Conservation (phyloP, 2,888 invertebrate genomes). For the Nemoura dubitans region DNA sequence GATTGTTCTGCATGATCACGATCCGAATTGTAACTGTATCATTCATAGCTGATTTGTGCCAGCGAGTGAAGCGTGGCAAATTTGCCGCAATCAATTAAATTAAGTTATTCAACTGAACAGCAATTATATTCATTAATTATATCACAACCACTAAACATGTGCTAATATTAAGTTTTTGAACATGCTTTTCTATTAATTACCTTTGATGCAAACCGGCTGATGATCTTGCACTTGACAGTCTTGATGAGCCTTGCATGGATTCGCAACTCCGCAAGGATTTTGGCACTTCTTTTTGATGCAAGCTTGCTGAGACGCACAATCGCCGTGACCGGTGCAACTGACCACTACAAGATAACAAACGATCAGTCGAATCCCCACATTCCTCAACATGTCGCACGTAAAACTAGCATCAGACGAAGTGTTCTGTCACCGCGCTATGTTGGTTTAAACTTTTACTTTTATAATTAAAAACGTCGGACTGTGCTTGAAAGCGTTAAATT, state of each 20-base stretch:
- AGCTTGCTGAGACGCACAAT: constrained; percentile 80
- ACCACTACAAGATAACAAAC: constrained; percentile 67
- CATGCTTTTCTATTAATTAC: constrained; percentile 59
- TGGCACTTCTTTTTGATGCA: constrained; percentile 82
- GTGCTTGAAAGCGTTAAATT: constrained; percentile 31
- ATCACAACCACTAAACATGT: not conserved
- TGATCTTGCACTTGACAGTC: constrained; percentile 86
- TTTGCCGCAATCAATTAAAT: not conserved
- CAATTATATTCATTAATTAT: not conserved
- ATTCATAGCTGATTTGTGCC: not conserved
- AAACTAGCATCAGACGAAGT: not conserved
- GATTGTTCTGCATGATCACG: not conserved
- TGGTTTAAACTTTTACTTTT: constrained; percentile 22
- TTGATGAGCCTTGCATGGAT: constrained; percentile 78
- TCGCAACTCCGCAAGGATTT: constrained; percentile 80
- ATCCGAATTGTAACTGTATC: not conserved
- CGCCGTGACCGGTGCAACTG: constrained; percentile 80
- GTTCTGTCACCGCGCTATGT: not conserved
- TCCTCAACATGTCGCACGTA: constrained; percentile 16
- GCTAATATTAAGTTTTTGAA: not conserved
- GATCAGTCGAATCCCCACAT: constrained; percentile 14
- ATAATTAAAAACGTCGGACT: not conserved
- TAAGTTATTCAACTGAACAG: not conserved
- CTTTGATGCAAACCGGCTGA: constrained; percentile 84
- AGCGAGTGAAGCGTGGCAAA: not conserved